Base-by-base conservation (phyloP, 2,888 invertebrate genomes). In the Drosophila aldrichi region DNA sequence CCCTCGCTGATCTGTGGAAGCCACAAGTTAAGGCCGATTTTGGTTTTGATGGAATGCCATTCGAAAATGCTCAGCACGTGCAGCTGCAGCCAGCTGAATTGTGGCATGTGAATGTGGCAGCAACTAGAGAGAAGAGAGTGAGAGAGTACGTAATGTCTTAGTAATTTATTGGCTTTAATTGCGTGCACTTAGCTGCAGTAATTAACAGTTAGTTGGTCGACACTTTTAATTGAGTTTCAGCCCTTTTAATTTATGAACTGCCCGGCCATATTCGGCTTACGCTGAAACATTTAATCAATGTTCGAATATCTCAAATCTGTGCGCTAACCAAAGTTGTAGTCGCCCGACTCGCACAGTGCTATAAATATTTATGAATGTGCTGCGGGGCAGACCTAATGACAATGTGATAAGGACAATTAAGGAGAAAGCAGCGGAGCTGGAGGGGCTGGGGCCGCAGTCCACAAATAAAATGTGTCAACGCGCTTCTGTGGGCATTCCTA, bases 331-430 rank as follows among this genome's bases (percentile, higher is more conserved):
- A 74, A 57, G 66, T 74, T 62, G 71, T 59, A 34, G 14, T 51
- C 32, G 32, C 49, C 16, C 32, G 10, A 34, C 29, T 29, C 29
- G 29, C 7, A 38, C 32, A 9, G 38, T 5, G 49, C 51, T 79
- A 86, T 86, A 84, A 86, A 86, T 86, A 86, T 86, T 86, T 89
- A 86, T 86, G 57, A 67, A 38, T 29, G 44, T 57, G 54, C 54
- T 3, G 61, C 56, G 52, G 62, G 70, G 52, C 69, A 70, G 72
- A 74, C 77, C 88, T 86, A 86, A 89, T 86, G 89, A 72, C 89
- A 88, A 89, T 76, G 85, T 87, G 86, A 87, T 87, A 89, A 87
- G 82, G 89, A 87, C 86, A 88, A 87, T 88, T 88, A 87, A 87
- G 86, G 86, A 82, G 86, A 87, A 87, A 87, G 89, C 86, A 68